Percentiles rank a stretch among this genome's conserved stretches.
Evolutionary conservation across 1,140 invertebrate genomes (phyloP).

Genomic region (Belonocnema kinseyi): DNA sequence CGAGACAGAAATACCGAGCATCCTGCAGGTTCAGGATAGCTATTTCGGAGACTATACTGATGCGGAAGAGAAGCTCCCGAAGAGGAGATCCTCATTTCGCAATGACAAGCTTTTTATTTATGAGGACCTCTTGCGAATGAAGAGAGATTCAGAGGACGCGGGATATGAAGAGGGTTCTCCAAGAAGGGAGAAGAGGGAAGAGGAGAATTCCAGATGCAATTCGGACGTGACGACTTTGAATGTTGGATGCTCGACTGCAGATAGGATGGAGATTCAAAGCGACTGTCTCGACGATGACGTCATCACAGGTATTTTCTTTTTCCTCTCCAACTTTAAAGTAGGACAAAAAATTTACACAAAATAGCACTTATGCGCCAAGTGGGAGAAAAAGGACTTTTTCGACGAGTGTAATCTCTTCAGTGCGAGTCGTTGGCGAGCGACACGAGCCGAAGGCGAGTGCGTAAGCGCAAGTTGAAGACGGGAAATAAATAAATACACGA

Average conservation of each 20-base stretch:
- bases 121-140: slow-evolving; percentile 60
- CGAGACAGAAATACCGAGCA: slow-evolving; percentile 48
- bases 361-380: too few species aligned
- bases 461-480: too few species aligned
- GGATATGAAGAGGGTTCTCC: slow-evolving; percentile 50
- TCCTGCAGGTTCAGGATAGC: slow-evolving; percentile 62
- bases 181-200: slow-evolving; percentile 69
- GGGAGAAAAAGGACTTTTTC: too few species aligned
- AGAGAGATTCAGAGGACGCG: slow-evolving; percentile 41
- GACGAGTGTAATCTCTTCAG: too few species aligned
- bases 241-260: slow-evolving; percentile 82
- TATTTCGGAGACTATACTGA: slow-evolving; percentile 68
- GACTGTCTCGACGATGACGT: slow-evolving; percentile 80
- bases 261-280: slow-evolving; percentile 84
- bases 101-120: slow-evolving; percentile 54
- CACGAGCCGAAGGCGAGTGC: too few species aligned
- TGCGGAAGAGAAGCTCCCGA: slow-evolving; percentile 51
- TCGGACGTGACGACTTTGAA: slow-evolving; percentile 78
- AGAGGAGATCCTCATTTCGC: slow-evolving; percentile 54
- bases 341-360: neutral
- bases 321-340: neutral
- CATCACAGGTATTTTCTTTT: slow-evolving; percentile 65
- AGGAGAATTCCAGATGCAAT: slow-evolving; percentile 66
- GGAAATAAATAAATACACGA: too few species aligned
- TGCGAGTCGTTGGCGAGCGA: too few species aligned